Conservation (phyloP, 2,888 invertebrate genomes). For the Tridacna crocea region DNA sequence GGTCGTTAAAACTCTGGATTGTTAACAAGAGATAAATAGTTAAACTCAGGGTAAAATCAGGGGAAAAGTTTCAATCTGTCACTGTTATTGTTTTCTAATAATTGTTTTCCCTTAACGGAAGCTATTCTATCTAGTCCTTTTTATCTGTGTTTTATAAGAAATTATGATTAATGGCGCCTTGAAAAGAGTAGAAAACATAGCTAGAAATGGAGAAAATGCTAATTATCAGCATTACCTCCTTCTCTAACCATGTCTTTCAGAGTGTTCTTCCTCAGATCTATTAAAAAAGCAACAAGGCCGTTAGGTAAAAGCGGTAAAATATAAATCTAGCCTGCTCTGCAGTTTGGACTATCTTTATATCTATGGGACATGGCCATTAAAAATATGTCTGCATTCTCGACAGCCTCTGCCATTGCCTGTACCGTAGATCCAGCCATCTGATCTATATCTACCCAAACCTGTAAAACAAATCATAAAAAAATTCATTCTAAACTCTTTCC, state of each 20-base stretch:
- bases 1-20: too few species aligned
- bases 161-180: too few species aligned
- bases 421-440: constrained; percentile 77
- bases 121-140: too few species aligned
- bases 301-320: too few species aligned
- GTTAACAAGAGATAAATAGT: too few species aligned
- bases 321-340: constrained; percentile 67
- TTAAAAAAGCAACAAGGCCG: neutral
- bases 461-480: too few species aligned
- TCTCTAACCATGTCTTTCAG: neutral
- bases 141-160: too few species aligned
- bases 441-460: constrained; percentile 76
- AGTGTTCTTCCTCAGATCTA: neutral
- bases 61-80: too few species aligned
- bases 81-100: too few species aligned
- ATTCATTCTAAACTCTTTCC: too few species aligned
- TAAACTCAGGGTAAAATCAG: too few species aligned
- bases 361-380: constrained; percentile 73
- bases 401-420: constrained; percentile 77
- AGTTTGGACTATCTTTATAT: constrained; percentile 77
- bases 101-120: too few species aligned
- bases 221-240: neutral
- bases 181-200: neutral
- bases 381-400: constrained; percentile 70
- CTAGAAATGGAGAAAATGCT: neutral